A percentile compares a stretch with the other conserved stretches of the same genome.
These are phyloP conservation scores for Macrosteles quadrilineatus DNA, from an alignment of 1,140 invertebrate genomes.

Conservation along the genomic window DNA sequence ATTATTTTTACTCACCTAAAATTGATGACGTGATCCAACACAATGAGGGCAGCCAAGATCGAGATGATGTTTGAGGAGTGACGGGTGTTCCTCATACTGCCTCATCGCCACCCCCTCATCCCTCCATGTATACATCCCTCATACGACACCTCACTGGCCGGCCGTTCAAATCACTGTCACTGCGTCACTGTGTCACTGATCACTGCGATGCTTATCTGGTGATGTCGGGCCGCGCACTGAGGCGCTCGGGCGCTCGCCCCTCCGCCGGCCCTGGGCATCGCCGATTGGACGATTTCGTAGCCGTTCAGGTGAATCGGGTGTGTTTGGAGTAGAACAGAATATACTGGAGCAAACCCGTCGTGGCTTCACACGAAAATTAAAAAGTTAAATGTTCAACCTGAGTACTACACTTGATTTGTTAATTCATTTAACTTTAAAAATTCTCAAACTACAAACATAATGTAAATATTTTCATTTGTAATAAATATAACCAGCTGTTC, in stretches of 20 bases:
- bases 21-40: neutral
- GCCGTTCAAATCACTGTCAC: neutral
- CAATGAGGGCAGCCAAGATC: neutral
- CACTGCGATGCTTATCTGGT: neutral
- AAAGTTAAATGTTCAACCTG: no score
- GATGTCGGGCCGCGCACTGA: neutral
- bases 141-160: neutral
- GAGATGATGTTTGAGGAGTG: neutral
- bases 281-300: no score
- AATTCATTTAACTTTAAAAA: no score
- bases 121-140: neutral
- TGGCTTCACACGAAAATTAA: no score
- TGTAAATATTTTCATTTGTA: no score
- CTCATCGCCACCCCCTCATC: neutral
- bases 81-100: neutral
- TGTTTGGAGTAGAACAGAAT: no score
- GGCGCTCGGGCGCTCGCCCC: neutral
- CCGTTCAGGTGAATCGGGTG: no score
- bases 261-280: no score
- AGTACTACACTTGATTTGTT: no score
- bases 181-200: neutral
- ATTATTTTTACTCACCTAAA: slow-evolving; percentile 22
- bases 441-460: no score
- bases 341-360: no score
- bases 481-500: no score